Evolutionary conservation across 1,140 invertebrate genomes (phyloP).

Genomic region (Thereuonema tuberculata): DNA sequence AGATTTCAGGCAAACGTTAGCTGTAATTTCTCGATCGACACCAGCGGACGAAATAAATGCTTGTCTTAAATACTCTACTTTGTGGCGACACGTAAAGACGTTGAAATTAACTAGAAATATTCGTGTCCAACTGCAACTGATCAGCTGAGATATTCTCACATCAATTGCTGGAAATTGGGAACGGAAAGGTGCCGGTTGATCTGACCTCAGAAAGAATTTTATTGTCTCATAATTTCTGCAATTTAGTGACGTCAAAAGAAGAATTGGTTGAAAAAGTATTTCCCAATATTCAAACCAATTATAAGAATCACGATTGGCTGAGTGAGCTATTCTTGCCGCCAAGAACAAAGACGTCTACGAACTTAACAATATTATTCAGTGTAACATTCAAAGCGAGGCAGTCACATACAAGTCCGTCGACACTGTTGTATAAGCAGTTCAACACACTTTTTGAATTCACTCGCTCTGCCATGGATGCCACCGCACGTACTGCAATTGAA

Average conservation of each 20-base stretch:
- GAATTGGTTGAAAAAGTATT: constrained; percentile 22
- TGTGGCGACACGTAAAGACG: constrained; percentile 24
- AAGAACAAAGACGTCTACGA: constrained; percentile 30
- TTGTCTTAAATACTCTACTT: constrained; percentile 24
- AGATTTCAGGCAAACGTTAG: constrained; percentile 36
- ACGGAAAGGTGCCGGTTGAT: constrained; percentile 24
- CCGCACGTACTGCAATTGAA: constrained; percentile 21
- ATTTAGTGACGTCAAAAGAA: neutral
- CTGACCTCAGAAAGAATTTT: neutral
- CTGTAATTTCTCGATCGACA: constrained; percentile 30
- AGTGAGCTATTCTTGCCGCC: constrained; percentile 18
- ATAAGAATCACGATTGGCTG: constrained; percentile 28
- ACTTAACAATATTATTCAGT: constrained; percentile 22
- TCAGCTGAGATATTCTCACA: constrained; percentile 27
- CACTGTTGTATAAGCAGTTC: constrained; percentile 22
- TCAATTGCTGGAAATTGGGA: constrained; percentile 28
- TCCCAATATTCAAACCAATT: constrained; percentile 28
- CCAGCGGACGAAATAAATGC: constrained; percentile 27
- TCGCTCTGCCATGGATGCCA: constrained; percentile 21
- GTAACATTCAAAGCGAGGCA: constrained; percentile 21
- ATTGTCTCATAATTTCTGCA: neutral
- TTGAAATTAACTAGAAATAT: constrained; percentile 31
- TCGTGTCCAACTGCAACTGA: constrained; percentile 29
- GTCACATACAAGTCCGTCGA: constrained; percentile 29
- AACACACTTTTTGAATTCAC: constrained; percentile 24